phyloP scores from a whole-genome alignment of 2,888 invertebrate genomes.

The Ditula angustiorana region DNA sequence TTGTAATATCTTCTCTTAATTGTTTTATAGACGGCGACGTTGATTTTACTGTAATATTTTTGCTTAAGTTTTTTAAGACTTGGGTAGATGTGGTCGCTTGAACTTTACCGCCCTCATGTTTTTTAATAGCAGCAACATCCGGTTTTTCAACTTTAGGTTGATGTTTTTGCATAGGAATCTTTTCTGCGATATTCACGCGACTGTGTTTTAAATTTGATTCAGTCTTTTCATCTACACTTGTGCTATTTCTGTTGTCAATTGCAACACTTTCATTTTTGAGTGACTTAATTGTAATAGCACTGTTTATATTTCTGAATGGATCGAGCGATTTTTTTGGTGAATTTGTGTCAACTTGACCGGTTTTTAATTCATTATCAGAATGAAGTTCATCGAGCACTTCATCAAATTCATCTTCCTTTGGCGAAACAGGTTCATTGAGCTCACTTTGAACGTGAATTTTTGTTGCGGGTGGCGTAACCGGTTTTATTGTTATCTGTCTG shows the following conservation, averaged over 20 bases:
- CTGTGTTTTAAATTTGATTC: conserved; percentile 8
- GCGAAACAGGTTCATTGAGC: conserved; percentile 35
- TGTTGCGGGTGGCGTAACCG: conserved; percentile 51
- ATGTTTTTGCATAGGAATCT: neutral
- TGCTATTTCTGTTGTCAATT: conserved; percentile 3
- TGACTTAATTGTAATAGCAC: conserved; percentile 38
- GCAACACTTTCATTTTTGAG: conserved; percentile 24
- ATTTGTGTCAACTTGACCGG: neutral
- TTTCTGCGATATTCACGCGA: neutral
- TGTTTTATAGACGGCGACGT: conserved; percentile 39
- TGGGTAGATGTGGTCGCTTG: conserved; percentile 40
- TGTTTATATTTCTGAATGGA: conserved; percentile 35
- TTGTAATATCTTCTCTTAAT: conserved; percentile 14
- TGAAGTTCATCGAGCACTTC: neutral
- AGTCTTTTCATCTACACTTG: conserved; percentile 14
- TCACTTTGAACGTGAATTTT: conserved; percentile 8
- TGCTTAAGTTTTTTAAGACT: conserved; percentile 56
- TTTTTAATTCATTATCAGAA: neutral
- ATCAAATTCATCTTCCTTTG: conserved; percentile 28
- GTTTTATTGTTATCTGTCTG: conserved; percentile 66
- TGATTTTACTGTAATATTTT: conserved; percentile 61
- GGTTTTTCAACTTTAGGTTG: neutral
- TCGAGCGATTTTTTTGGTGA: conserved; percentile 22
- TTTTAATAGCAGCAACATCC: conserved; percentile 1
- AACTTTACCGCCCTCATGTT: neutral